phyloP scores from a whole-genome alignment of 2,113 vertebrate genomes.

The Mohoua ochrocephala region DNA sequence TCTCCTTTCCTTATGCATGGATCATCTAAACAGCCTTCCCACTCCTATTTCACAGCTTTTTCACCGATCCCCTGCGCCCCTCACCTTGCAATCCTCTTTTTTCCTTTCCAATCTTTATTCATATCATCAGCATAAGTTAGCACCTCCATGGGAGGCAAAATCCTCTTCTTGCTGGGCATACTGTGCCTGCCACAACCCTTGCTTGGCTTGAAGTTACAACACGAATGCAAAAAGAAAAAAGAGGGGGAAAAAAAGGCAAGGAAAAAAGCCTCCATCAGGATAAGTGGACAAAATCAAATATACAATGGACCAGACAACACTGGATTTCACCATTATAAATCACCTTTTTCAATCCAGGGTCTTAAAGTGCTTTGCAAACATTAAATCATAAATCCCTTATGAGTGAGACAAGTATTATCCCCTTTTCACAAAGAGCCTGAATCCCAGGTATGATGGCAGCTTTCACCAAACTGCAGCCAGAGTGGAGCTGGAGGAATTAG shows the following conservation, averaged over 20 bases:
- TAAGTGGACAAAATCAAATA: constrained; percentile 4
- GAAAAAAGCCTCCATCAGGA: not conserved
- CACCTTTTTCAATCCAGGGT: constrained; percentile 47
- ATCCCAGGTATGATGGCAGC: not conserved
- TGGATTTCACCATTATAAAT: constrained; percentile 44
- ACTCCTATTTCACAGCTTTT: not conserved
- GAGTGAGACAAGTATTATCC: constrained; percentile 15
- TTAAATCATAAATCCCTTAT: constrained; percentile 42
- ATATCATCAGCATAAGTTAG: constrained; percentile 15
- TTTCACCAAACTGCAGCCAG: not conserved
- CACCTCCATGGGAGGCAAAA: not conserved
- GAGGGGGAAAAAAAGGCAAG: accelerated
- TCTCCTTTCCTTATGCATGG: not conserved
- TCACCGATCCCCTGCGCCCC: not conserved
- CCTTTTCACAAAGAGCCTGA: not conserved
- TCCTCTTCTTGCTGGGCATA: not conserved
- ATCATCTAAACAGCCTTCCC: not conserved
- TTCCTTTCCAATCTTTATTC: not conserved
- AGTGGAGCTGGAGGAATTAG: not conserved
- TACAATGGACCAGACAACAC: constrained; percentile 3
- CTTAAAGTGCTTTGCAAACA: constrained; percentile 53
- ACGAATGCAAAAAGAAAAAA: not conserved
- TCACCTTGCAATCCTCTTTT: not conserved
- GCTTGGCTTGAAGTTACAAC: not conserved
- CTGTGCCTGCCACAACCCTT: not conserved